phyloP scores from a whole-genome alignment of 2,888 invertebrate genomes.

The Philereme transversata region DNA sequence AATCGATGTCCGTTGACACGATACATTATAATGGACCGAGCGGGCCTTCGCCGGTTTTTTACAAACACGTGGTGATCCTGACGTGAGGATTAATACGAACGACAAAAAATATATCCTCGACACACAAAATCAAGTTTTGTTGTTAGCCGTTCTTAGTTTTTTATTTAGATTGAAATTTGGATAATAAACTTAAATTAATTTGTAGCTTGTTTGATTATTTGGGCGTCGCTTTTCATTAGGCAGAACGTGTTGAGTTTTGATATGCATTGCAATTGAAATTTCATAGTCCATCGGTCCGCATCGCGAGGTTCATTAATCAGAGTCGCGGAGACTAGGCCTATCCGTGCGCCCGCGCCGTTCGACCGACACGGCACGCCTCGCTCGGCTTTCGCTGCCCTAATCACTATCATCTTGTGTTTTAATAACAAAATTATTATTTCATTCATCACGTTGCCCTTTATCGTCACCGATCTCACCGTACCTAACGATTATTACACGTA shows the following conservation, averaged over 20 bases:
- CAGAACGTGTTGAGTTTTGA: constrained; percentile 31
- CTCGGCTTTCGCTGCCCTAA: constrained; percentile 58
- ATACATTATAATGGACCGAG: constrained; percentile 81
- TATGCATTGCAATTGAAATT: constrained; percentile 46
- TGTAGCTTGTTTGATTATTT: constrained; percentile 56
- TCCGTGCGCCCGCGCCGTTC: constrained; percentile 62
- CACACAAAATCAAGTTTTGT: constrained; percentile 71
- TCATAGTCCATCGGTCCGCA: constrained; percentile 63
- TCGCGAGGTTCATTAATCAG: constrained; percentile 71
- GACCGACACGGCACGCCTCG: constrained; percentile 62
- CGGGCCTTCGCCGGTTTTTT: constrained; percentile 76
- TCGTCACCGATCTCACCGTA: constrained; percentile 75
- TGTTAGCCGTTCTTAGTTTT: constrained; percentile 54
- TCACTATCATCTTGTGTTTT: constrained; percentile 70
- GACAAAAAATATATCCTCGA: constrained; percentile 75
- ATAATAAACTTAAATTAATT: constrained; percentile 67
- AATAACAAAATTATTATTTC: constrained; percentile 77
- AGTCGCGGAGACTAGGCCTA: constrained; percentile 76
- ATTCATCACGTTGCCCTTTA: constrained; percentile 77
- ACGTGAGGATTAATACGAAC: constrained; percentile 81
- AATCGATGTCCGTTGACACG: constrained; percentile 83
- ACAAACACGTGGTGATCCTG: constrained; percentile 82
- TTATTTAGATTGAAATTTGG: constrained; percentile 61
- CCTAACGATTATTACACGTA: constrained; percentile 76
- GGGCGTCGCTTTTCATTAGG: constrained; percentile 40